Evolutionary conservation across 2,113 vertebrate genomes (phyloP).

Genomic region (Centropus unirufus): DNA sequence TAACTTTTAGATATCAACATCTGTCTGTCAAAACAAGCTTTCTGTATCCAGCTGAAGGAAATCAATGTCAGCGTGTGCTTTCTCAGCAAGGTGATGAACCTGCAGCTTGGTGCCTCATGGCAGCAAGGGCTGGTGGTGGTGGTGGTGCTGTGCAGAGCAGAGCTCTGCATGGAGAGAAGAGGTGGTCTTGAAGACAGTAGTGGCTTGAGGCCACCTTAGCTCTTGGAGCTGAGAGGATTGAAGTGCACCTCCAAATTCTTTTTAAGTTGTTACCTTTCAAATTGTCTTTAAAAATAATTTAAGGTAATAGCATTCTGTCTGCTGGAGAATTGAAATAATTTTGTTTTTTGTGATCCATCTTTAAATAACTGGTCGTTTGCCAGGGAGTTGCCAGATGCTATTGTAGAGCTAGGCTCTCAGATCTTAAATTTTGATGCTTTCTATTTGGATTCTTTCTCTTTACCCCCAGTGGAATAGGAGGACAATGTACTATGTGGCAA

Average conservation of each 20-base stretch:
- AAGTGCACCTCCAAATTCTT: neutral
- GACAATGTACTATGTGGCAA: neutral
- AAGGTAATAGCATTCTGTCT: neutral
- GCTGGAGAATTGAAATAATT: neutral
- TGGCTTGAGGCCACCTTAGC: neutral
- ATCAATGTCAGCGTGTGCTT: neutral
- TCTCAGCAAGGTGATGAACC: neutral
- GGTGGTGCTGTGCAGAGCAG: neutral
- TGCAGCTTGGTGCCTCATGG: neutral
- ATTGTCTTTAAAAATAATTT: neutral
- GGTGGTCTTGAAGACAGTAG: neutral
- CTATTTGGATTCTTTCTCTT: neutral
- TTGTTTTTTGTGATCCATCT: neutral
- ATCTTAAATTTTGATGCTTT: neutral
- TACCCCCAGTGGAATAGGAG: neutral
- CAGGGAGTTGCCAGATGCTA: neutral
- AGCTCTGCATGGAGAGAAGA: neutral
- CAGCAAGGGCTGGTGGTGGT: neutral
- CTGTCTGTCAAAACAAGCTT: neutral
- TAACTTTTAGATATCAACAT: neutral
- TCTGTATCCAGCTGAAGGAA: neutral
- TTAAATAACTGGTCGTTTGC: neutral
- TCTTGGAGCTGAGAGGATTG: neutral
- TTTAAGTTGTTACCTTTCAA: neutral
- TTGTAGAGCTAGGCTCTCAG: neutral